These are phyloP conservation scores for Macrophya annulata DNA, from an alignment of 2,888 invertebrate species.

Conservation along the genomic window DNA sequence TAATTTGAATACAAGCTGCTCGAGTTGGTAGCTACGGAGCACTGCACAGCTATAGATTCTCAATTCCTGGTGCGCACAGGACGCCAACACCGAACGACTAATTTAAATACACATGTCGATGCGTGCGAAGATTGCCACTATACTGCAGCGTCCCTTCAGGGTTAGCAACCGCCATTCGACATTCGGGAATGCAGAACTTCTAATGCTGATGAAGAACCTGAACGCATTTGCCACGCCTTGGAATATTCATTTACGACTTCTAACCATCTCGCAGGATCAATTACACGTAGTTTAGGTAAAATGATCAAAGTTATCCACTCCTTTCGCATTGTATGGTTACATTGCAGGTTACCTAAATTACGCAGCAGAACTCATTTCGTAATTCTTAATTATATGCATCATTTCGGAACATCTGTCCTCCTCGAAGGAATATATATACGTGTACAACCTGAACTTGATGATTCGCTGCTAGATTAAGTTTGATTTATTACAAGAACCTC, in stretches of 20 bases:
- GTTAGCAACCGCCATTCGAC: constrained; percentile 32
- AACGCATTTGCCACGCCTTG: constrained; percentile 10
- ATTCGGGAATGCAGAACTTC: constrained; percentile 23
- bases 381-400: neutral
- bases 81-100: constrained; percentile 75
- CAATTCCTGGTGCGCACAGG: constrained; percentile 61
- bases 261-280: neutral
- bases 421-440: constrained; percentile 16
- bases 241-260: constrained; percentile 20
- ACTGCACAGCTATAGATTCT: constrained; percentile 50
- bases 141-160: constrained; percentile 53
- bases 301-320: neutral
- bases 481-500: constrained; percentile 1
- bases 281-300: neutral
- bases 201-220: neutral
- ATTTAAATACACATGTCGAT: constrained; percentile 79
- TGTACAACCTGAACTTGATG: constrained; percentile 9
- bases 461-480: constrained; percentile 37
- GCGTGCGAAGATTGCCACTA: constrained; percentile 77
- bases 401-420: constrained; percentile 19
- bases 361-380: neutral
- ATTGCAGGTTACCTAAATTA: neutral
- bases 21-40: constrained; percentile 40
- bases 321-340: neutral
- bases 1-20: constrained; percentile 74